phyloP scores from a whole-genome alignment of 2,113 vertebrate species.

The Eulacestoma nigropectus region DNA sequence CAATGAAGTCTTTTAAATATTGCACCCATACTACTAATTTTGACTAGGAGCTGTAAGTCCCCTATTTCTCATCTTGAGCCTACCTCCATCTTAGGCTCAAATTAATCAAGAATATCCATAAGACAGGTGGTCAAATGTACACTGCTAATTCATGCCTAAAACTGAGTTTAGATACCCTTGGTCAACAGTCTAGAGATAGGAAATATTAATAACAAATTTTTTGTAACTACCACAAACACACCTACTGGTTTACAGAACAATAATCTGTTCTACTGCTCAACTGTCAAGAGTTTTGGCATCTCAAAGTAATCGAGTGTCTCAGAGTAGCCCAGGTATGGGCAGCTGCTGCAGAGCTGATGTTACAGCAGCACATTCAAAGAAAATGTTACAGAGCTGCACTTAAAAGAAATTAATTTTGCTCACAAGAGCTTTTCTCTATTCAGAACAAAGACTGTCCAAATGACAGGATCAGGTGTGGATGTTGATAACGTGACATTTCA shows the following conservation, averaged over 20 bases:
- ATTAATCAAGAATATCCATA: not conserved
- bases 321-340: not conserved
- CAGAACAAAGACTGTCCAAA: not conserved
- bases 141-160: not conserved
- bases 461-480: not conserved
- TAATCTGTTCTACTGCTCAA: not conserved
- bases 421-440: not conserved
- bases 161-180: not conserved
- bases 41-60: not conserved
- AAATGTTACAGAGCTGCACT: not conserved
- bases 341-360: not conserved
- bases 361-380: not conserved
- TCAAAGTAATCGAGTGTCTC: not conserved
- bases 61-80: not conserved
- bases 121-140: not conserved
- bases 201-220: not conserved
- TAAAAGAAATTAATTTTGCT: not conserved
- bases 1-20: not conserved
- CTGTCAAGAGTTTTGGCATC: not conserved
- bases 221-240: not conserved
- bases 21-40: not conserved
- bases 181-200: not conserved
- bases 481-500: not conserved
- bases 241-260: not conserved
- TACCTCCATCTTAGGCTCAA: not conserved